Conservation (phyloP, 2,797 vertebrate species). For the Clamator glandarius region DNA sequence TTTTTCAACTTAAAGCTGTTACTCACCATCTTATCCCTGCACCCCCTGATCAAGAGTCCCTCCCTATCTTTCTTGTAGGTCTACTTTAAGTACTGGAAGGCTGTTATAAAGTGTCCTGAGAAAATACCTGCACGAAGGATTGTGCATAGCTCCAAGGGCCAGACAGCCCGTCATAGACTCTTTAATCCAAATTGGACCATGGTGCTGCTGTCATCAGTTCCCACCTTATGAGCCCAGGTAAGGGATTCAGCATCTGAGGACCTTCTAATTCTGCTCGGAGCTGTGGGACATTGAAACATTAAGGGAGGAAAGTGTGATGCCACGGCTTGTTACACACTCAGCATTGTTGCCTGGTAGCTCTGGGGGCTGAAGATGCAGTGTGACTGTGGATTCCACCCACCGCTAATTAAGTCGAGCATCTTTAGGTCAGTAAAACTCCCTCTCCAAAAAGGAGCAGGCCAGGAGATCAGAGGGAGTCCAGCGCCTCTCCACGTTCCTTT, state of each 20-base stretch:
- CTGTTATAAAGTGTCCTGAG: too few relatives aligned
- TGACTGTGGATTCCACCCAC: neutral
- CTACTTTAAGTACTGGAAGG: too few relatives aligned
- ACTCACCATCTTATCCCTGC: too few relatives aligned
- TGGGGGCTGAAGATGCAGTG: neutral
- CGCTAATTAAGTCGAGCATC: neutral
- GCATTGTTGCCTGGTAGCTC: neutral
- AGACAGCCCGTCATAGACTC: neutral
- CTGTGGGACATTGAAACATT: fast-evolving
- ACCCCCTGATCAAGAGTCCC: too few relatives aligned
- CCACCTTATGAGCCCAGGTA: neutral
- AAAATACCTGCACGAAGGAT: neutral
- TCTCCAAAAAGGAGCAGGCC: neutral
- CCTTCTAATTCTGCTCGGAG: neutral
- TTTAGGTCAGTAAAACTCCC: neutral
- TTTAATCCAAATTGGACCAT: neutral
- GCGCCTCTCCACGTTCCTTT: neutral
- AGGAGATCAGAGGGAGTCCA: neutral
- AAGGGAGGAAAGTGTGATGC: neutral
- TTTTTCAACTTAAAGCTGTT: too few relatives aligned
- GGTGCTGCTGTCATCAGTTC: neutral
- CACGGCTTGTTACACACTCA: fast-evolving
- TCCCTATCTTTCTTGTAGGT: too few relatives aligned
- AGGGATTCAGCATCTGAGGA: fast-evolving
- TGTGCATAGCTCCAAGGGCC: neutral